phyloP scores from a whole-genome alignment of 2,888 invertebrate species.

The Tetramorium bicarinatum region DNA sequence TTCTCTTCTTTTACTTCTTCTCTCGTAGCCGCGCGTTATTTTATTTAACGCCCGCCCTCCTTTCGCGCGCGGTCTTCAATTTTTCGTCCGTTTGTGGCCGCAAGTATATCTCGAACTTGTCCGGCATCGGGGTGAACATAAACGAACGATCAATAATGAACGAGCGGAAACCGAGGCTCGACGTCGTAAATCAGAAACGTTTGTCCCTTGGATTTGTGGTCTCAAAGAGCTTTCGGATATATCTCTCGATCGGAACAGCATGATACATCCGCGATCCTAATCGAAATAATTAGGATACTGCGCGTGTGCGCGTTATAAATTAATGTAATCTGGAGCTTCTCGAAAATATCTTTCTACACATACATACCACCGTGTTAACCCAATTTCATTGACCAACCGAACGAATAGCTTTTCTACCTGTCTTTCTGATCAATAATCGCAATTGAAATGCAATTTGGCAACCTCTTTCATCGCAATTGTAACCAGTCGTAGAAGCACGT shows the following conservation, averaged over 20 bases:
- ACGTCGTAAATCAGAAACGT: constrained; percentile 56
- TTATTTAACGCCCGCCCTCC: constrained; percentile 45
- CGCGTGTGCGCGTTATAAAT: not conserved
- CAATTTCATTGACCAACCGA: not conserved
- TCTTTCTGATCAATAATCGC: not conserved
- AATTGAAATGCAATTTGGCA: constrained; percentile 11
- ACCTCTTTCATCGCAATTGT: constrained; percentile 14
- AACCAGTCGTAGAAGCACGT: not conserved
- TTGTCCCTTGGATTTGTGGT: constrained; percentile 53
- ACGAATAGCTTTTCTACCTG: not conserved
- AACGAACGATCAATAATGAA: constrained; percentile 57
- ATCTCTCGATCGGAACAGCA: constrained; percentile 17
- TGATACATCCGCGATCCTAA: not conserved
- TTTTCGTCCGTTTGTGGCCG: constrained; percentile 55
- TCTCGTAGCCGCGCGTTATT: constrained; percentile 20
- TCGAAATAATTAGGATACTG: not conserved
- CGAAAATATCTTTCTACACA: not conserved
- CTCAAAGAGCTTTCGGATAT: constrained; percentile 43
- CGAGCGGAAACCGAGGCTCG: constrained; percentile 45
- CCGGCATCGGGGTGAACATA: constrained; percentile 55
- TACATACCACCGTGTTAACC: not conserved
- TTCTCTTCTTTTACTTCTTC: constrained; percentile 50
- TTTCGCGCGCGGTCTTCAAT: constrained; percentile 49
- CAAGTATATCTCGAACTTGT: constrained; percentile 57
- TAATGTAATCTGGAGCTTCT: not conserved